Evolutionary conservation across 1,140 invertebrate species (phyloP), one percentile per base, ranked within the genome.

Genomic region (Atta colombica): DNA sequence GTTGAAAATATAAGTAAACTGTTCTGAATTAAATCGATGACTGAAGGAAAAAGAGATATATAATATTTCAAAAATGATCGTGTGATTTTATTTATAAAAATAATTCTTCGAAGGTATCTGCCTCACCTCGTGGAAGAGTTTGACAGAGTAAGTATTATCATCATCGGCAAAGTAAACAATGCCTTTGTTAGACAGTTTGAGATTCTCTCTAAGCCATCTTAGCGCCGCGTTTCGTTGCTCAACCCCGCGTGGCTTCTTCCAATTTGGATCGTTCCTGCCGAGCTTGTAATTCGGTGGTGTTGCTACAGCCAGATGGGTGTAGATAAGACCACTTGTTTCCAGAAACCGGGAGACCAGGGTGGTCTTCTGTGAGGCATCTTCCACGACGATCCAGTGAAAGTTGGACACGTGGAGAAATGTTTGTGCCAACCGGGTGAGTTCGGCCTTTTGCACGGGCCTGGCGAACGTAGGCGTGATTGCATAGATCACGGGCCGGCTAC

Each of bases 121-220:
- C 25, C 84, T 93, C 94, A 98, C 98, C 96, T 99, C 98, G 89
- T 98, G 96, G 96, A 99, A 99, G 58, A 99, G 94, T 94, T 98
- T 97, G 25, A 99, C 93, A 87, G 97, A 97, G 93, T 99, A 99
- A 1, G 98, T 98, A 94, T 99, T 99, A 94, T 99, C 99, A 95
- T 99, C 99, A 95, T 99, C 99, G 94, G 99, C 99, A 96, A 99
- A 99, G 96, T 98, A 99, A 0, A 99, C 97, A 61, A 99, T 97
- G 3, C 98, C 98, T 25, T 96, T 95, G 0, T 94, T 85, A 77
- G 91, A 93, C 1, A 93, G 92, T 53, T 95, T 92, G 16, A 96
- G 92, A 94, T 98, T 97, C 35, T 96, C 95, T 75, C 98, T 95
- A 6, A 99, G 95, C 98, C 99, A 99, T 45, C 96, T 95, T 7